phyloP scores from a whole-genome alignment of 2,888 invertebrate species.

The Lysandra coridon region DNA sequence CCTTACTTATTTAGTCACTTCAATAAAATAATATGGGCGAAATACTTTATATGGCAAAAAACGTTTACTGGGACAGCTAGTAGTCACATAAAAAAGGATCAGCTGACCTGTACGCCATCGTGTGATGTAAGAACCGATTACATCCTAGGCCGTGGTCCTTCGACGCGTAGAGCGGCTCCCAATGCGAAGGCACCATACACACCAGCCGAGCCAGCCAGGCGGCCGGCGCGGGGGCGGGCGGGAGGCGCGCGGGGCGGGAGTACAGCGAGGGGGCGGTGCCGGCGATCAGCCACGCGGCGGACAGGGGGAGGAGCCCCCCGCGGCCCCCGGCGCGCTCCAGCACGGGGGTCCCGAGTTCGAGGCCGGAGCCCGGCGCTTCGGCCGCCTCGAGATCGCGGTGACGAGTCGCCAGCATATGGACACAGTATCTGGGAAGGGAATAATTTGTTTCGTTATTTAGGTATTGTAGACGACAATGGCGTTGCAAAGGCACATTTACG shows the following conservation, averaged over 20 bases:
- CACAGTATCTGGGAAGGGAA: conserved; percentile 57
- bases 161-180: conserved; percentile 92
- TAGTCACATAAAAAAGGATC: too few species aligned
- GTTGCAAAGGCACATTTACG: too few species aligned
- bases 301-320: conserved; percentile 77
- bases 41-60: too few species aligned
- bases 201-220: conserved; percentile 83
- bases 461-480: too few species aligned
- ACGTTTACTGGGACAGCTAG: too few species aligned
- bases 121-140: conserved; percentile 93
- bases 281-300: conserved; percentile 86
- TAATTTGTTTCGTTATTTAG: too few species aligned
- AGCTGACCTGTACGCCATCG: conserved; percentile 83
- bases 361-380: conserved; percentile 50
- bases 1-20: too few species aligned
- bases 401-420: conserved; percentile 76
- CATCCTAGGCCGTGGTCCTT: conserved; percentile 92
- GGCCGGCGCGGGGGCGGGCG: conserved; percentile 71
- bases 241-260: conserved; percentile 61
- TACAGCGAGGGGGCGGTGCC: conserved; percentile 82
- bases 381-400: conserved; percentile 76
- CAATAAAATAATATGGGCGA: too few species aligned
- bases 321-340: conserved; percentile 60
- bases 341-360: conserved; percentile 89
- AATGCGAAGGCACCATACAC: conserved; percentile 88